Base-by-base conservation (phyloP, 2,888 invertebrate genomes). In the Caenorhabditis sp. region DNA sequence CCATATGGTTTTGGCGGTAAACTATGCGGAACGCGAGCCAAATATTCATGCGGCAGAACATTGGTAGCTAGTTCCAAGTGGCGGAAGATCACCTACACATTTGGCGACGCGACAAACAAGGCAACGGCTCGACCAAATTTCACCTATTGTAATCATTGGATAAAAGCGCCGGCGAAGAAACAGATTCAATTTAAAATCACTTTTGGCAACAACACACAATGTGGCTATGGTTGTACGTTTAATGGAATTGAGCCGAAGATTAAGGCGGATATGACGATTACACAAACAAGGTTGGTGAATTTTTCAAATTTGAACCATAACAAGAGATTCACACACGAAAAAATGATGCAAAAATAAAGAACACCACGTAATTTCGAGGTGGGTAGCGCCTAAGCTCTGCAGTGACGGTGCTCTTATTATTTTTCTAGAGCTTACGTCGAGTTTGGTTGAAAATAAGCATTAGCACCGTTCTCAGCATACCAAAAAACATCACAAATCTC, bases 1-100 rank as follows among this genome's bases (percentile, higher is more conserved):
- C 84, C 84, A 0, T 69, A 66, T 8, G 83, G 83, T n/a, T 62
- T 78, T 19, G 76, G 66, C 6, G 83, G 83, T 21, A 62, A 63
- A n/a, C 63, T 79, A 2, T 83, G 83, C 24, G 64, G n/a, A 36
- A 14, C 21, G 3, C 4, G 65, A 51, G 58, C 68, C 21, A 65
- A 65, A 17, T 60, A 62, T 57, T 55, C 58, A 12, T 73, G 73
- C 53, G 73, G 73, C n/a, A 24, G 24, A 4, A 54, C 37, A 1
- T 50, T 73, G 23, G 57, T 49, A 14, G 73, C 73, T 3, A 68
- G 66, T 12, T 58, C 58, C 51, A 60, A 59, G 0, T 73, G 73
- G 73, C 23, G 69, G 24, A 36, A 59, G 14, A 58, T 58, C 24
- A 57, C 19, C 1, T 70, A 65, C 31, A 60, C 64, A 14, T 69